Evolutionary conservation across 1,140 invertebrate species (phyloP), one percentile per base, ranked within the genome.

Genomic region (Lucilia sericata): DNA sequence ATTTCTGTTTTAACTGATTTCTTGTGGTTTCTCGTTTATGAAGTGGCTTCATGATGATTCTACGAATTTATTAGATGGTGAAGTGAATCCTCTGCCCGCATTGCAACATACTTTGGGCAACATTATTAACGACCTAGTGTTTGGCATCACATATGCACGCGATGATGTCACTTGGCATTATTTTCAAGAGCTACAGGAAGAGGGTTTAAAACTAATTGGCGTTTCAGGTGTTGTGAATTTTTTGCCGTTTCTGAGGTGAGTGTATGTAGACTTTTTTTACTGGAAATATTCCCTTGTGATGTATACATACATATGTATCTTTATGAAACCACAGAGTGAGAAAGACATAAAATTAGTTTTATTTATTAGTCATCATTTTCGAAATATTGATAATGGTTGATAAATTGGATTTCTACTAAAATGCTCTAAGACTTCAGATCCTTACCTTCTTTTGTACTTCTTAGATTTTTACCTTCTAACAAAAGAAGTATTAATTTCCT

Each of bases 201-300:
- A 96, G 88, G 96, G 96, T 0, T 93, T 94, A 34, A 95, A 96
- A 88, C 92, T 94, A 84, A 95, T 97, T 85, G 96, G 96, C 0
- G 93, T 97, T 10, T 94, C 96, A 12, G 96, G 95, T 2, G 93
- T 95, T 17, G 91, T 97, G 0, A 98, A 97, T 89, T 97, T 97
- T 89, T 91, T 97, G 65, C 96, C 96, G 36, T 95, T 95, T 90
- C 91, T 96, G 7, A 94, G 95, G 95, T 96, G 21, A 80, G 42
- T 80, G 10, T 8, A 42, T 42, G 42, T 7, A 42, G 42, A 36
- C 5, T 42, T 42, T 42, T 42, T 2, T 7, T 42, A 42, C 2
- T 42, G 42, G 42, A 8, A 42, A 42, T 7, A 8, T 8, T 42
- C 10, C 42, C 5, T 42, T 42, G 2, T 42, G 5, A 8, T 42